phyloP scores from a whole-genome alignment of 2,888 invertebrate species.

The Ceramica pisi region DNA sequence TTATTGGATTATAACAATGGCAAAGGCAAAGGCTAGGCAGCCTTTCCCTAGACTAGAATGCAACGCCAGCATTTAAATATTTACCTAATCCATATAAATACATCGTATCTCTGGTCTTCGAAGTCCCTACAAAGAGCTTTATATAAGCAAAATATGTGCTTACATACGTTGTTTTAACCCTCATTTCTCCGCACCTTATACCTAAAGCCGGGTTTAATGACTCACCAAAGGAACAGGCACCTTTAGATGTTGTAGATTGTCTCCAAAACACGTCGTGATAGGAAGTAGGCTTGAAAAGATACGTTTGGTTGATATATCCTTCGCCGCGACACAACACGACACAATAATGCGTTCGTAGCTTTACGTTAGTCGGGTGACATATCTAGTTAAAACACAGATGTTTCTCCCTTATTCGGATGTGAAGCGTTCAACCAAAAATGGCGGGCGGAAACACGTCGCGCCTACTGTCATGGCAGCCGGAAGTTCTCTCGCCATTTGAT shows the following conservation, averaged over 20 bases:
- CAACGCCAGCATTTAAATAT: too few relatives aligned
- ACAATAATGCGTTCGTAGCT: neutral
- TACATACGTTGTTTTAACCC: too few relatives aligned
- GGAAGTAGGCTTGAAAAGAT: neutral
- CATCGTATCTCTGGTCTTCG: too few relatives aligned
- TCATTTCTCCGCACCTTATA: neutral
- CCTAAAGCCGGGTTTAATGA: too few relatives aligned
- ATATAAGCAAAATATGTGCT: too few relatives aligned
- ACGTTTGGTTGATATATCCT: neutral
- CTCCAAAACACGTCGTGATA: neutral
- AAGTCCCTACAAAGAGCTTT: too few relatives aligned
- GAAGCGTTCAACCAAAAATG: constrained; percentile 80
- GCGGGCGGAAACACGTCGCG: constrained; percentile 89
- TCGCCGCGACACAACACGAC: neutral
- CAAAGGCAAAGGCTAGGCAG: too few relatives aligned
- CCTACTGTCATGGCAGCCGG: constrained; percentile 89
- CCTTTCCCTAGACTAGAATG: too few relatives aligned
- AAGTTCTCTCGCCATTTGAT: constrained; percentile 89
- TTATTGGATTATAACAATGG: too few relatives aligned
- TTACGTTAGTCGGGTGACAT: constrained; percentile 16
- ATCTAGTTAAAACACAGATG: constrained; percentile 59
- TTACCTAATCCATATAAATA: too few relatives aligned
- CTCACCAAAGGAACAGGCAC: too few relatives aligned
- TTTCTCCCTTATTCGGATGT: constrained; percentile 70
- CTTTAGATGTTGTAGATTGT: neutral